Evolutionary conservation across 2,888 invertebrate species (phyloP), one percentile per base, ranked within the genome.

Genomic region (Himalopsyche kuldschensis): DNA sequence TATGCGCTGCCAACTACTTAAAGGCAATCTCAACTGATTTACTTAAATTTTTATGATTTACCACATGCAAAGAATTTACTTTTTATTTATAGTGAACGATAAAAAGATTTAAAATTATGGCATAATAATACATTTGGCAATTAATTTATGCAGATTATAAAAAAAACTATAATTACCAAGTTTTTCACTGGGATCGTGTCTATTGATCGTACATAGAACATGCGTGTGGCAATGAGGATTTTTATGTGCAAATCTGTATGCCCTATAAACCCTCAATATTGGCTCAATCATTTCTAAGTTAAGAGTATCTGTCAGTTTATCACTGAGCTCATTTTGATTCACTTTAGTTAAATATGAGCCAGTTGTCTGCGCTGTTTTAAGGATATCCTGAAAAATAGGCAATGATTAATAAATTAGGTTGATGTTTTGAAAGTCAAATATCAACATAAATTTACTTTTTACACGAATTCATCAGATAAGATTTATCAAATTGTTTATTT

Each of bases 251-350:
- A 95, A 96, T 88, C 94, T 93, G 90, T 95, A 96, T 0, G 96
- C 96, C 79, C 97, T 91, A 91, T 96, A 95, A 17, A 96, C 95
- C 89, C 96, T 93, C n/a, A 96, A 92, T 32, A 96, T 93, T 0
- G 96, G 96, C 88, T 96, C 96, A 80, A 97, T 95, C 84, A 97
- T 93, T 90, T 97, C 96, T 88, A 96, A 90, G 89, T 97, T 97
- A 79, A 97, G 92, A 0, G 95, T 95, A 88, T 96, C 95, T 0
- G 96, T 95, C 84, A 97, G 89, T 87, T 94, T 94, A 89, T 95
- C 94, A 15, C 95, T 95, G 10, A 97, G 90, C 82, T 95, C 95
- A 87, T 93, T 93, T 87, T 95, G 93, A 88, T 95, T 95, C 55
- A 94, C 92, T 79, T 92, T 92, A 24, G 93, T 92, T 88, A 95